These are phyloP conservation scores for Urophycis tenuis DNA, from an alignment of 2,797 vertebrate genomes.

Conservation along the genomic window DNA sequence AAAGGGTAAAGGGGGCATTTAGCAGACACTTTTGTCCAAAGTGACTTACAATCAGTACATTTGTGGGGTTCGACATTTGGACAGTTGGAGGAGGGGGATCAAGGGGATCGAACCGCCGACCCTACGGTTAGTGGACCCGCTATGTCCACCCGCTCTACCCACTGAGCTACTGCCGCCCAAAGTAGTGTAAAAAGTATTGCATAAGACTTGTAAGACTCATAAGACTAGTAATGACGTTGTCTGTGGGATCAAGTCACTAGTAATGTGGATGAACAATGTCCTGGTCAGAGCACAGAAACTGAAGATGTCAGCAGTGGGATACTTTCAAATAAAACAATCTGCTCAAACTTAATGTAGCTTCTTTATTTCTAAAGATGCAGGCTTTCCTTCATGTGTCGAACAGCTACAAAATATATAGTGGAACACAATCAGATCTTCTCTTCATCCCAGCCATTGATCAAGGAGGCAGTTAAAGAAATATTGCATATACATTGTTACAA, in stretches of 20 bases:
- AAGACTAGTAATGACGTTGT: too few relatives aligned
- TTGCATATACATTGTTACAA: constrained; percentile 29
- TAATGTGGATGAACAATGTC: constrained; percentile 10
- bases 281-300: constrained; percentile 4
- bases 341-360: constrained; percentile 18
- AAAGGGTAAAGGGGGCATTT: too few relatives aligned
- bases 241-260: background rate
- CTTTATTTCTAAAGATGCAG: constrained; percentile 43
- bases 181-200: too few relatives aligned
- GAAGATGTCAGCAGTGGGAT: constrained; percentile 9
- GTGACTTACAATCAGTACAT: too few relatives aligned
- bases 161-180: too few relatives aligned
- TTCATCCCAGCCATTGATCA: constrained; percentile 32
- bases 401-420: constrained; percentile 31
- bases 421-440: constrained; percentile 32
- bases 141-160: too few relatives aligned
- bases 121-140: too few relatives aligned
- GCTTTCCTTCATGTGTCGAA: constrained; percentile 38
- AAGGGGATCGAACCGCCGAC: too few relatives aligned
- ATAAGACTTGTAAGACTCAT: too few relatives aligned
- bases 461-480: constrained; percentile 22
- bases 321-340: constrained; percentile 8
- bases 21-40: too few relatives aligned
- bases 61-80: too few relatives aligned
- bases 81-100: too few relatives aligned